Conservation (phyloP, 2,888 invertebrate species). For the Calliopum simillimum region DNA sequence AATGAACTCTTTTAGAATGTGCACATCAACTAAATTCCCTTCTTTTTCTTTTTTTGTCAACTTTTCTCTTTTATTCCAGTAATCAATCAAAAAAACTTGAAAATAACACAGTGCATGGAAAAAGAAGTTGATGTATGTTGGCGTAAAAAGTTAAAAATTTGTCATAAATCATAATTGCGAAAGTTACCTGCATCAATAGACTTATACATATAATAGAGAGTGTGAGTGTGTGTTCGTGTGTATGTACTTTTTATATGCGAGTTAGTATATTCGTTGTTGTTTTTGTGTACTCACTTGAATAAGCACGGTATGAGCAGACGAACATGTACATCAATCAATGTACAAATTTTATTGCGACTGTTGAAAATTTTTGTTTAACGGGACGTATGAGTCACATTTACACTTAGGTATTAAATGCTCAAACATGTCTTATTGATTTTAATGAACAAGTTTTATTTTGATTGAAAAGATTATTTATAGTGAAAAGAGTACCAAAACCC, state of each 20-base stretch:
- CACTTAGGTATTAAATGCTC: no score
- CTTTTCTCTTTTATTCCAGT: background rate
- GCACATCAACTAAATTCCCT: no score
- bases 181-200: conserved; percentile 18
- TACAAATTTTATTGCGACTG: conserved; percentile 16
- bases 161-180: conserved; percentile 30
- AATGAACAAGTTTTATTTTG: no score
- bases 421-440: no score
- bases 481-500: no score
- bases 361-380: background rate
- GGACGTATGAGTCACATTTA: conserved; percentile 15
- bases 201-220: background rate
- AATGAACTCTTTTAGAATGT: no score
- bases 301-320: background rate
- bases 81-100: conserved; percentile 21
- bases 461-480: no score
- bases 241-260: background rate
- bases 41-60: no score
- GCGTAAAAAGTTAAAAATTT: conserved; percentile 8
- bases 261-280: no score
- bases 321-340: conserved; percentile 15
- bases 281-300: conserved; percentile 1
- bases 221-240: background rate
- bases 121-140: background rate
- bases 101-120: background rate